Evolutionary conservation across 1,140 invertebrate genomes (phyloP), one percentile per base, ranked within the genome.

Genomic region (Lutraria rhynchaena): DNA sequence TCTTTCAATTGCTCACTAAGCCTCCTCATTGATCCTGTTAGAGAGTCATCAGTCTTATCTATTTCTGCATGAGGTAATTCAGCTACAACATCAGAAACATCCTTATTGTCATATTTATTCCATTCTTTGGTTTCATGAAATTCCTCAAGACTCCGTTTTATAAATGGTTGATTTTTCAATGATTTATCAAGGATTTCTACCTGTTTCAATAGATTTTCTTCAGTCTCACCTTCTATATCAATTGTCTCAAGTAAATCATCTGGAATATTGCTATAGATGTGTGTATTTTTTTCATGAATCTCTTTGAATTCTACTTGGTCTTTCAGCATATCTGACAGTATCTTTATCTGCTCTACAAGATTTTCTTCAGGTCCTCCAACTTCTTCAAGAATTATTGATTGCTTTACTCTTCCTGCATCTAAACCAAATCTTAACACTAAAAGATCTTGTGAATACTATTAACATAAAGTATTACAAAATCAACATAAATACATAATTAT

Each of bases 281-380:
- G 5, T 22, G 24, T 29, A 4, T 24, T 31, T 13, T 0, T 17
- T 31, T 58, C 15, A 24, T 31, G 31, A 3, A n/a, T 24, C 0
- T 29, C 22, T 24, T 27, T 58, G 19, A 58, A n/a, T 44, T 58
- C 58, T 1, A 58, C 15, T 37, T 73, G 53, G 31, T 31, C 19
- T 57, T 55, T 60, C 41, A 80, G 46, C 31, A 70, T 80, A n/a
- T 80, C 55, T 70, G 63, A 70, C 22, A 80, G 46, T 57, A 37
- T 65, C 67, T 80, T 80, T 51, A 80, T 57, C 35, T 80, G 63
- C n/a, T 80, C 65, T 22, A 80, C 37, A 17, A 80, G 46, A 46
- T 49, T 46, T 46, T 80, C 76, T 41, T 60, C 76, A 15, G 35
- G 15, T 27, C 60, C 22, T 35, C 76, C 76, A 46, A 41, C 27